Conservation (phyloP, 1,140 invertebrate species). For the Laupala kohalensis region DNA sequence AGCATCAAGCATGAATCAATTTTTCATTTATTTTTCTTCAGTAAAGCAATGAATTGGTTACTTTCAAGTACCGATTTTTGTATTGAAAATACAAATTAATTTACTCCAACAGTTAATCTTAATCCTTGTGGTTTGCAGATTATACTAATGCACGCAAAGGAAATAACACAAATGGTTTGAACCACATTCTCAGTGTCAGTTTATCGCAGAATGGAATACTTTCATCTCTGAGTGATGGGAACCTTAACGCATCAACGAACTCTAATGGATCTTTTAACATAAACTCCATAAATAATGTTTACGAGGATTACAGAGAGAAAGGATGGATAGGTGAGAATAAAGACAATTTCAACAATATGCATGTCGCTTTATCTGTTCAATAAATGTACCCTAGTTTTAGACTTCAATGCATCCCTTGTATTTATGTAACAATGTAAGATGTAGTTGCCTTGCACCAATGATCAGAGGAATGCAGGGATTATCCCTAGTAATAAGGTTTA, state of each 20-base stretch:
- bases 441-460: too few species aligned
- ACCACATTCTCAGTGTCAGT: conserved; percentile 8
- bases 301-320: neutral
- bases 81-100: neutral
- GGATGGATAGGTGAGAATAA: conserved; percentile 11
- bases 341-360: too few species aligned
- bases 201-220: conserved; percentile 11
- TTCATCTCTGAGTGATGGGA: conserved; percentile 12
- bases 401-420: too few species aligned
- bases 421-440: too few species aligned
- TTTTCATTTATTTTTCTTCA: neutral
- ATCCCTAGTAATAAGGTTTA: too few species aligned
- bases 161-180: conserved; percentile 4
- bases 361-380: too few species aligned
- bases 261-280: neutral
- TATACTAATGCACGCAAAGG: conserved; percentile 9
- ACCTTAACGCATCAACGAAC: conserved; percentile 11
- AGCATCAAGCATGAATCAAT: neutral
- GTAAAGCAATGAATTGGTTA: neutral
- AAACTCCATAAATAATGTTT: neutral
- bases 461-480: too few species aligned
- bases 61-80: neutral
- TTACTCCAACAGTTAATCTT: neutral
- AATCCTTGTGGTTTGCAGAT: conserved; percentile 10
- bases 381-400: too few species aligned